Conservation (phyloP, 2,113 vertebrate genomes). For the Ictalurus punctatus region DNA sequence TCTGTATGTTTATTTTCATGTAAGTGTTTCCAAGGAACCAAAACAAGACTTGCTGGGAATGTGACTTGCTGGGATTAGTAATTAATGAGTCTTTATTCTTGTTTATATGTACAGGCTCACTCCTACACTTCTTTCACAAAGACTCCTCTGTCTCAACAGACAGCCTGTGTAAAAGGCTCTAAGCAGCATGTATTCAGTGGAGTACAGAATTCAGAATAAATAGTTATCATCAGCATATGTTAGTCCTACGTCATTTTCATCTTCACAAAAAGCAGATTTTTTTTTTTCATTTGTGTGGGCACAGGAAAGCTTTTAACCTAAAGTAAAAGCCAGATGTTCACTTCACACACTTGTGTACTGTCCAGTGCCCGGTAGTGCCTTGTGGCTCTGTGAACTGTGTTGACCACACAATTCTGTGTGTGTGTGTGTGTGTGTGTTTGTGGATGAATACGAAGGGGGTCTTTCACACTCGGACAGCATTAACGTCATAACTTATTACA, state of each 20-base stretch:
- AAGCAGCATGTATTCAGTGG: neutral
- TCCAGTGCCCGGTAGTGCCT: slow-evolving; percentile 70
- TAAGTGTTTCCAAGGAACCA: neutral
- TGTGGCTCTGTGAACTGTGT: slow-evolving; percentile 68
- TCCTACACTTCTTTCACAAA: slow-evolving; percentile 38
- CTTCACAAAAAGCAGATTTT: neutral
- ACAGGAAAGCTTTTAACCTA: slow-evolving; percentile 25
- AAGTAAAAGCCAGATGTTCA: slow-evolving; percentile 19
- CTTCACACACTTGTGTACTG: slow-evolving; percentile 65
- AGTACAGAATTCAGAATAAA: neutral
- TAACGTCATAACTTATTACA: slow-evolving; percentile 1
- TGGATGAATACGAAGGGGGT: neutral
- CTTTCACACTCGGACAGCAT: neutral
- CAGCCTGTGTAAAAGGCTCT: neutral
- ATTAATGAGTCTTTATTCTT: slow-evolving; percentile 18
- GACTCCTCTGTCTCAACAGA: slow-evolving; percentile 21
- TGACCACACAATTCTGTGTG: slow-evolving; percentile 62
- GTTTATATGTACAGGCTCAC: slow-evolving; percentile 13
- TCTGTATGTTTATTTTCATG: neutral
- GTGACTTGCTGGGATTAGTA: neutral
- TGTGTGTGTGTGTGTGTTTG: slow-evolving; percentile 49
- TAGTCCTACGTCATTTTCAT: neutral
- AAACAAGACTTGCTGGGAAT: slow-evolving; percentile 1
- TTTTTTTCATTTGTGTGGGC: neutral
- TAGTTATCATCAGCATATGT: neutral